Evolutionary conservation across 1,140 invertebrate species (phyloP).

Genomic region (Drosophila melanica): DNA sequence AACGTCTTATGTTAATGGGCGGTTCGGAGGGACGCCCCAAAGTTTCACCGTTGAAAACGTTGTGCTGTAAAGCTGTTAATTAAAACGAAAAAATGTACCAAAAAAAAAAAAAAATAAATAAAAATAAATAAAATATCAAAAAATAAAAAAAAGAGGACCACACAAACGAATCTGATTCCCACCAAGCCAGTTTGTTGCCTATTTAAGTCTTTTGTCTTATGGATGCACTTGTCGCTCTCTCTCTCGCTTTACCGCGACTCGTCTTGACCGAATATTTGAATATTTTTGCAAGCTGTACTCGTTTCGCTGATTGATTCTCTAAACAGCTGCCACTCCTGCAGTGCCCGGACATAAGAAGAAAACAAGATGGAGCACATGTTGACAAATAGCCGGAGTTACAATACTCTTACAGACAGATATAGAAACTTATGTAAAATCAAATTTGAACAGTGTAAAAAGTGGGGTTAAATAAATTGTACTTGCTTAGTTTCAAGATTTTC

Average conservation of each 20-base stretch:
- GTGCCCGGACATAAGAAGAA: constrained; percentile 15
- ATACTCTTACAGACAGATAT: constrained; percentile 17
- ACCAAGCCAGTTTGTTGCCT: constrained; percentile 55
- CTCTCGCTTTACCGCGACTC: not conserved
- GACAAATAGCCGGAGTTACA: not conserved
- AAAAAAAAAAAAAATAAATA: constrained; percentile 55
- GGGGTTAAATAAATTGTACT: not conserved
- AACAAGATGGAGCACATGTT: not conserved
- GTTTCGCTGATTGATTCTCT: constrained; percentile 50
- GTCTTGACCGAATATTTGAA: constrained; percentile 50
- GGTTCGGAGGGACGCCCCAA: constrained; percentile 53
- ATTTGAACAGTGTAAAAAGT: no score
- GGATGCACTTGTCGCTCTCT: constrained; percentile 42
- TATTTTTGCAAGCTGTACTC: constrained; percentile 47
- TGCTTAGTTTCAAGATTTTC: no score
- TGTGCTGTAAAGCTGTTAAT: constrained; percentile 79
- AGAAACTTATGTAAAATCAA: not conserved
- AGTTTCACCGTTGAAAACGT: constrained; percentile 72
- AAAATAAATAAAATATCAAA: constrained; percentile 50
- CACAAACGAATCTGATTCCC: constrained; percentile 62
- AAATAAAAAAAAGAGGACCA: constrained; percentile 55
- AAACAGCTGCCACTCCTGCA: constrained; percentile 40
- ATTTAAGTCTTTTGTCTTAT: constrained; percentile 50
- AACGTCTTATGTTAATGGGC: constrained; percentile 78
- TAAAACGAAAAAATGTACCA: constrained; percentile 65